phyloP scores from a whole-genome alignment of 2,888 invertebrate species.

The Hyles lineata region DNA sequence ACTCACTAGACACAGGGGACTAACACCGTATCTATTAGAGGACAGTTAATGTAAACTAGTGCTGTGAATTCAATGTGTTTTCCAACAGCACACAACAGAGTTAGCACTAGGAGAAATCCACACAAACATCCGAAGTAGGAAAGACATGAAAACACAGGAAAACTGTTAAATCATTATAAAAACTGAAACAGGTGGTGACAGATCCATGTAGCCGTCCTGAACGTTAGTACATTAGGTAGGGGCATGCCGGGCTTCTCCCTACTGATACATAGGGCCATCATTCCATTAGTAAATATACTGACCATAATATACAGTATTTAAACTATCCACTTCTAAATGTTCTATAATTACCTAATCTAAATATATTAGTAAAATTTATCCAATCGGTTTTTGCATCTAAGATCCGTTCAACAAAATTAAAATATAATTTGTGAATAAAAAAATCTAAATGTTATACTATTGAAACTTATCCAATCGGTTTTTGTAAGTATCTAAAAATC shows the following conservation, averaged over 20 bases:
- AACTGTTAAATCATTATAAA: constrained; percentile 10
- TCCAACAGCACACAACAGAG: constrained; percentile 11
- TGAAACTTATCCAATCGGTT: neutral
- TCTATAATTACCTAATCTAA: neutral
- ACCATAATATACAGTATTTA: constrained; percentile 20
- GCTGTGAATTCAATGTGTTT: constrained; percentile 6
- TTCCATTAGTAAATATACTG: neutral
- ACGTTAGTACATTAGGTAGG: neutral
- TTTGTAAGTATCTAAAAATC: neutral
- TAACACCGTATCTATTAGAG: neutral
- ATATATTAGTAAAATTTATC: neutral
- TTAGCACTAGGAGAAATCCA: constrained; percentile 22
- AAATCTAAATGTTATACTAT: neutral
- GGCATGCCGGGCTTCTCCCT: constrained; percentile 1
- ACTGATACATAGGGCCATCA: neutral
- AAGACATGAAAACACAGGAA: constrained; percentile 27
- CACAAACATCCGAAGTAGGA: constrained; percentile 24
- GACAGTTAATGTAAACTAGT: neutral
- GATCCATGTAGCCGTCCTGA: neutral
- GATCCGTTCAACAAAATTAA: no score
- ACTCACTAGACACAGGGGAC: neutral
- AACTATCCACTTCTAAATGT: neutral
- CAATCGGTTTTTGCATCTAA: neutral
- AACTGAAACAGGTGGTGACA: neutral
- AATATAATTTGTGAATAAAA: neutral